Evolutionary conservation across 1,140 invertebrate species (phyloP).

Genomic region (Physella acuta): DNA sequence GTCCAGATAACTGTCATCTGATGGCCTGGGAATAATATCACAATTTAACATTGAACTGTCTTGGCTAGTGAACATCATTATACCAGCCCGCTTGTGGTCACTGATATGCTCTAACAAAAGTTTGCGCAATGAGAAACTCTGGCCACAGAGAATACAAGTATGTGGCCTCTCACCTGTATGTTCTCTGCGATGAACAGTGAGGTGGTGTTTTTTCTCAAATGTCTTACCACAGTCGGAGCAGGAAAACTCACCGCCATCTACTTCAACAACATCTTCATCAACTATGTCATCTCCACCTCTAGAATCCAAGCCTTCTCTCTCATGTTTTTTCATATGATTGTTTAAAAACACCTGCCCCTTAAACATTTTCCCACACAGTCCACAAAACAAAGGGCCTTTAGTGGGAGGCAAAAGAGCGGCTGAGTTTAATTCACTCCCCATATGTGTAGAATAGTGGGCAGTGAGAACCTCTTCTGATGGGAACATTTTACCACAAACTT

Average conservation of each 20-base stretch:
- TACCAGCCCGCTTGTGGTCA: constrained; percentile 12
- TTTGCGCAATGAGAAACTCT: constrained; percentile 23
- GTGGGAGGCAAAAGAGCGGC: neutral
- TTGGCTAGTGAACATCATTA: constrained; percentile 19
- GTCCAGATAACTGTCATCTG: constrained; percentile 8
- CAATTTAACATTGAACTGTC: neutral
- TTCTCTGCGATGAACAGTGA: constrained; percentile 24
- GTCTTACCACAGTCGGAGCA: constrained; percentile 28
- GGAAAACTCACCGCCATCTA: constrained; percentile 24
- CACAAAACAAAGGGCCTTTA: constrained; percentile 28
- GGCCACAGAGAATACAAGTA: constrained; percentile 27
- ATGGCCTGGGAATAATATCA: neutral
- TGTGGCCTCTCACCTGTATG: constrained; percentile 27
- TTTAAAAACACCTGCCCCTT: constrained; percentile 28
- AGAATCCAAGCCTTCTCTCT: constrained; percentile 18
- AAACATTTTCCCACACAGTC: constrained; percentile 31
- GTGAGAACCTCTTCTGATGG: constrained; percentile 17
- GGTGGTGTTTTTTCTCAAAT: constrained; percentile 27
- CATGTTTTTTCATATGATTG: constrained; percentile 33
- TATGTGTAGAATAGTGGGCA: constrained; percentile 19
- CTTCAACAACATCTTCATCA: constrained; percentile 29
- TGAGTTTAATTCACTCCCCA: neutral
- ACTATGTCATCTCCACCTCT: constrained; percentile 14
- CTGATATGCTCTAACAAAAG: constrained; percentile 12
- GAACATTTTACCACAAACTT: constrained; percentile 26